Conservation (phyloP, 2,797 vertebrate species). For the Aythya fuligula region DNA sequence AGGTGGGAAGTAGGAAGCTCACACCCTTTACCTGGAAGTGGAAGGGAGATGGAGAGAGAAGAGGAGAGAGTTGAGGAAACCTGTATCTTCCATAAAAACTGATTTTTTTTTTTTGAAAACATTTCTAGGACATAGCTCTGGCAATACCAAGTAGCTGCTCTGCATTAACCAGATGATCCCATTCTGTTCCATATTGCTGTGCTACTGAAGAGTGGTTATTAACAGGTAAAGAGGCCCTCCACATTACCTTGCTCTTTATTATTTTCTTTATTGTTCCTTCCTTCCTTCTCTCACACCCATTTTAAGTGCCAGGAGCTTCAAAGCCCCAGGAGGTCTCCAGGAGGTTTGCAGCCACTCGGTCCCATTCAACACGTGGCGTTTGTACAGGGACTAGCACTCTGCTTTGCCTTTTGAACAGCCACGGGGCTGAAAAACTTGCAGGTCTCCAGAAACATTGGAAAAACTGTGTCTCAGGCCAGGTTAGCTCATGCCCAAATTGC, state of each 20-base stretch:
- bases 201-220: neutral
- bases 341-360: neutral
- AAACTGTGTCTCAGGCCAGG: neutral
- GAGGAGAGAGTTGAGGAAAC: neutral
- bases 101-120: neutral
- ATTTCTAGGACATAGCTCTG: neutral
- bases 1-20: neutral
- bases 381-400: neutral
- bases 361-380: neutral
- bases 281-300: neutral
- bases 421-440: neutral
- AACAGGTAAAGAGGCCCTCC: neutral
- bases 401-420: neutral
- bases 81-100: neutral
- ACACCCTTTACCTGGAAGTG: neutral
- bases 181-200: neutral
- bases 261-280: neutral
- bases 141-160: neutral
- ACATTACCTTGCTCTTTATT: neutral
- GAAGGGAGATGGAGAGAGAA: neutral
- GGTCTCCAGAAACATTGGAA: neutral
- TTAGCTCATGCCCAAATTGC: neutral
- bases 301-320: neutral
- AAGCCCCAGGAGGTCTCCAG: neutral
- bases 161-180: neutral